These are phyloP conservation scores for Aplochiton taeniatus DNA, from an alignment of 2,797 vertebrate species.

Conservation along the genomic window DNA sequence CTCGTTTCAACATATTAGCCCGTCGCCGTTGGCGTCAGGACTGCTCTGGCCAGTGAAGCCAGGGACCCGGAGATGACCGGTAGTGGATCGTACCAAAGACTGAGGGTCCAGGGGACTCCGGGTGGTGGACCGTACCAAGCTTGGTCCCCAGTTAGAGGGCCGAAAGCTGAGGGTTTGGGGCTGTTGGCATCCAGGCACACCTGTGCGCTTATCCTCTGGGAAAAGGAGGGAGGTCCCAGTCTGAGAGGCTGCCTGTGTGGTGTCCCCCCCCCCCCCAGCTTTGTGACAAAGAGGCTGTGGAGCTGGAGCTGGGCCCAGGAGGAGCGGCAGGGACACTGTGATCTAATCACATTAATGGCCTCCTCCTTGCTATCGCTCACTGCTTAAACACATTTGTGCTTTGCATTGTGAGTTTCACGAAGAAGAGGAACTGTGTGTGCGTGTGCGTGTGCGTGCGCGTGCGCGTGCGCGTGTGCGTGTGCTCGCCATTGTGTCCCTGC, in stretches of 20 bases:
- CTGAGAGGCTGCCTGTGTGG: not conserved
- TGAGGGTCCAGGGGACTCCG: not conserved
- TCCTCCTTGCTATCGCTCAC: conserved; percentile 24
- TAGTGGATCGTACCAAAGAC: conserved; percentile 19
- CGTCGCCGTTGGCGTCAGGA: too few relatives aligned
- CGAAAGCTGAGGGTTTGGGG: not conserved
- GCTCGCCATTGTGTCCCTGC: too few relatives aligned
- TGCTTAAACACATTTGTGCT: too few relatives aligned
- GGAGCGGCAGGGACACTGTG: conserved; percentile 22
- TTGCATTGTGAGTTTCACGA: too few relatives aligned
- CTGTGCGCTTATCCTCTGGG: too few relatives aligned
- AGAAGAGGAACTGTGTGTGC: too few relatives aligned
- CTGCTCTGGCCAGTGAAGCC: conserved; percentile 33
- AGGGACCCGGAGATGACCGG: conserved; percentile 30
- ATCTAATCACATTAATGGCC: conserved; percentile 60
- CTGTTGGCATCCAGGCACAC: too few relatives aligned
- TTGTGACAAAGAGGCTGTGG: conserved; percentile 37
- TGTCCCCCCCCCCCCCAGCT: conserved; percentile 1
- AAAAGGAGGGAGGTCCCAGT: too few relatives aligned
- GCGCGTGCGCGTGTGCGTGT: too few relatives aligned
- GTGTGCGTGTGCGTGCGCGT: conserved; percentile 20
- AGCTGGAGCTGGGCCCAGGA: conserved; percentile 21
- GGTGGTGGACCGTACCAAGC: conserved; percentile 23
- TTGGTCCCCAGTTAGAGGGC: conserved; percentile 35
- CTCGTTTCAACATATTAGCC: conserved; percentile 26